A percentile compares a stretch with the other conserved stretches of the same genome.
Conservation (phyloP, 2,888 invertebrate genomes). For the Noctua comes region DNA sequence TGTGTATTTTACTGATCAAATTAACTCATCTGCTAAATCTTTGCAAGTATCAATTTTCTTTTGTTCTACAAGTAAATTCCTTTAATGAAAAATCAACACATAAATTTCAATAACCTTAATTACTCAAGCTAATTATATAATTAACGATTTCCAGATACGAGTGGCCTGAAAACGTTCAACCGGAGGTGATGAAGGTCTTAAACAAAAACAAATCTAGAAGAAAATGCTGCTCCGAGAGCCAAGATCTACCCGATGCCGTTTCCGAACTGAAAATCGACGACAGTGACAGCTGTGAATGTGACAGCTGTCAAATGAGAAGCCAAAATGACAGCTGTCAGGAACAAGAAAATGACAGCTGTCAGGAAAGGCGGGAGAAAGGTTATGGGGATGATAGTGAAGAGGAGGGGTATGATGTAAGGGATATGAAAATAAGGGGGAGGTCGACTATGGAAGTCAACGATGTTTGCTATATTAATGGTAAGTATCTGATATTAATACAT, state of each 20-base stretch:
- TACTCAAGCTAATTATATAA: constrained; percentile 28
- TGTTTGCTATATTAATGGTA: constrained; percentile 99
- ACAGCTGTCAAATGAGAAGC: constrained; percentile 28
- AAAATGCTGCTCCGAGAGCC: constrained; percentile 74
- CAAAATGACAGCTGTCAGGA: constrained; percentile 47
- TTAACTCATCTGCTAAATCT: not conserved
- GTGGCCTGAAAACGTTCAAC: constrained; percentile 92
- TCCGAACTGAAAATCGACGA: constrained; percentile 50
- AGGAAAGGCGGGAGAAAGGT: constrained; percentile 53
- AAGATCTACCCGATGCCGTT: constrained; percentile 60
- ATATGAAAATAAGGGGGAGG: constrained; percentile 92
- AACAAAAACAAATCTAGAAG: constrained; percentile 73
- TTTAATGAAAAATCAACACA: not conserved
- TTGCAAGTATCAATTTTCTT: not conserved
- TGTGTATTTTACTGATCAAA: not conserved
- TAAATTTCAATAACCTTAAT: constrained; percentile 13
- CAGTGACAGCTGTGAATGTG: constrained; percentile 53
- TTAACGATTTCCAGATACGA: constrained; percentile 90
- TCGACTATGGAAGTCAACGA: constrained; percentile 93
- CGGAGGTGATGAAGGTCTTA: constrained; percentile 83
- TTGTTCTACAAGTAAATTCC: not conserved
- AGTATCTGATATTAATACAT: constrained; percentile 59
- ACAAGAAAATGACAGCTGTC: constrained; percentile 57
- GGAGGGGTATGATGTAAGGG: constrained; percentile 79
- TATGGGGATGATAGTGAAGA: constrained; percentile 52